Conservation (phyloP, 1,140 invertebrate genomes). For the Hycleus phaleratus region DNA sequence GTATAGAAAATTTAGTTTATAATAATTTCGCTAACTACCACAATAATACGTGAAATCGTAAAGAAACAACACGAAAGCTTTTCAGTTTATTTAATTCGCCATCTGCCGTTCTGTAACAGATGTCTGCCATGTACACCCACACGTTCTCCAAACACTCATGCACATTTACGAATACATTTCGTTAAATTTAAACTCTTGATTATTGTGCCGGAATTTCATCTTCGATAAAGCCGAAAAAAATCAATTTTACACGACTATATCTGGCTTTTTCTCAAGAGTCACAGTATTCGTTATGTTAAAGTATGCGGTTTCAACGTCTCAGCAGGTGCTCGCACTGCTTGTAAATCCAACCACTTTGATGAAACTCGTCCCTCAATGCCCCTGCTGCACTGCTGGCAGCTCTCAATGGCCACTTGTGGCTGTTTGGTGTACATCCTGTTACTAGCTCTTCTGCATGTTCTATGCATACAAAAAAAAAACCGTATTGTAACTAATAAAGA, state of each 20-base stretch:
- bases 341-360: too few relatives aligned
- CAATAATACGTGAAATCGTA: background rate
- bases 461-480: background rate
- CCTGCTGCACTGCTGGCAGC: constrained; percentile 30
- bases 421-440: constrained; percentile 5
- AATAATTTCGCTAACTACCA: background rate
- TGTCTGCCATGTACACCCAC: background rate
- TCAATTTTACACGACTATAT: too few relatives aligned
- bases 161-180: too few relatives aligned
- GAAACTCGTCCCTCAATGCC: background rate
- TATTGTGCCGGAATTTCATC: too few relatives aligned
- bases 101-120: background rate
- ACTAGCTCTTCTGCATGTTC: constrained; percentile 9
- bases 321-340: background rate
- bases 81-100: background rate
- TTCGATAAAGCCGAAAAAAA: too few relatives aligned
- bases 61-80: background rate
- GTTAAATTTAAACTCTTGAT: too few relatives aligned
- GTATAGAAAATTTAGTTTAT: constrained; percentile 46
- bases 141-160: too few relatives aligned
- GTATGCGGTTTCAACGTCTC: too few relatives aligned
- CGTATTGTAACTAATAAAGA: too few relatives aligned
- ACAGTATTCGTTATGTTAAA: too few relatives aligned
- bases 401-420: constrained; percentile 36
- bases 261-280: too few relatives aligned